Base-by-base conservation (phyloP, 2,113 vertebrate species). In the Hyperopisus bebe region DNA sequence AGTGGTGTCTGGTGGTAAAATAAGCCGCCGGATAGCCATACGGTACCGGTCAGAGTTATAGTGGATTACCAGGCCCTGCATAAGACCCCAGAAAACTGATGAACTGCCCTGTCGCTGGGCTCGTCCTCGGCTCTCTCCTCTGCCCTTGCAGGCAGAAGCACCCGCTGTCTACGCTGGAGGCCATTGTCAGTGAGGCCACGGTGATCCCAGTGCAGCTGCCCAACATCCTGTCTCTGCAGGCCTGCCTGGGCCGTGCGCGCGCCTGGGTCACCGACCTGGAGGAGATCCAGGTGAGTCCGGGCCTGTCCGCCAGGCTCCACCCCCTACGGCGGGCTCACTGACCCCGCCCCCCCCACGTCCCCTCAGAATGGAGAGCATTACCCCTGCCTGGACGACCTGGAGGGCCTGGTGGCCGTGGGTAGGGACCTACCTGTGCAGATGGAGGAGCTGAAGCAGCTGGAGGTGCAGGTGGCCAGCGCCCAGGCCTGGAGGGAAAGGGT, bases 181-280 rank as follows among this genome's bases (percentile, higher is more conserved):
- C 98, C 85, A 99, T 99, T 91, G 98, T 99, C 86, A 98, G 96
- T 9, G 98, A 99, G 91, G 98, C 98, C 0, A 97, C 98, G 91
- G 96, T 98, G 53, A 98, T 99, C 89, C 98, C 98, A 0, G 98
- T 98, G 42, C 97, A 97, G 91, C 94, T 99, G 58, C 98, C 98
- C 89, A 99, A 99, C 92, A 98, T 98, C 91, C 95, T 96, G 92
- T 95, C 97, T 10, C 95, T 99, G 31, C 98, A 97, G 88, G 97
- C 95, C 86, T 98, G 98, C 3, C 94, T 99, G 50, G 96, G 93
- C 83, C 97, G 97, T 47, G 98, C 98, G 6, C 96, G 95, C 0
- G 98, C 98, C 31, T 99, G 98, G 98, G 98, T 98, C n/a, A 98
- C 98, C 0, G 98, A 98, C 44, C 95, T 99, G 2, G 98, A 98